Conservation (phyloP, 1,140 invertebrate species). For the Drosophila repleta region DNA sequence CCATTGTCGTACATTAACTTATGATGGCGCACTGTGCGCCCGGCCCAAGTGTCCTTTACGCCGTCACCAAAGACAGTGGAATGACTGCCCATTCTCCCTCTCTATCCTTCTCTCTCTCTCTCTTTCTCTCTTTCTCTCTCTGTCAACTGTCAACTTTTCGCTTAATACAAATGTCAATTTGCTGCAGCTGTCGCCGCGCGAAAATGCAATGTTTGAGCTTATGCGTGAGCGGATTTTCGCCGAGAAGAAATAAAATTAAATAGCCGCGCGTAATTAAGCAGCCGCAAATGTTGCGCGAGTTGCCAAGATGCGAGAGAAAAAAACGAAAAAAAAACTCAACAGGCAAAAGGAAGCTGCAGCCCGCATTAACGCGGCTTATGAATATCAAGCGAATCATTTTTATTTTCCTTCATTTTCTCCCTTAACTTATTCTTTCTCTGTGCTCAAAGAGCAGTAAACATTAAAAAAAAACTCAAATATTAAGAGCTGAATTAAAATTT, state of each 20-base stretch:
- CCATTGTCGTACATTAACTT: constrained; percentile 73
- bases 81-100: not conserved
- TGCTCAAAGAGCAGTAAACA: too few species aligned
- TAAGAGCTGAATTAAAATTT: too few species aligned
- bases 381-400: constrained; percentile 64
- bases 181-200: constrained; percentile 66
- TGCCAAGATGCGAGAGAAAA: constrained; percentile 34
- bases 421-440: not conserved
- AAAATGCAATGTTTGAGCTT: constrained; percentile 68
- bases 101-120: not conserved
- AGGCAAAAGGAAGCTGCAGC: constrained; percentile 22
- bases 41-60: constrained; percentile 65
- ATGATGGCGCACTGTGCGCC: constrained; percentile 50
- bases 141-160: constrained; percentile 15
- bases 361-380: constrained; percentile 51
- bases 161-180: constrained; percentile 70
- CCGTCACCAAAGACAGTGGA: constrained; percentile 54
- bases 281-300: constrained; percentile 49
- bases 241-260: constrained; percentile 64
- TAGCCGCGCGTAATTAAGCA: constrained; percentile 61
- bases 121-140: not conserved
- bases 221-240: constrained; percentile 54
- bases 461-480: too few species aligned
- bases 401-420: constrained; percentile 53
- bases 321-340: not conserved